Conservation (phyloP, 2,113 vertebrate species). For the Varanus komodoensis region DNA sequence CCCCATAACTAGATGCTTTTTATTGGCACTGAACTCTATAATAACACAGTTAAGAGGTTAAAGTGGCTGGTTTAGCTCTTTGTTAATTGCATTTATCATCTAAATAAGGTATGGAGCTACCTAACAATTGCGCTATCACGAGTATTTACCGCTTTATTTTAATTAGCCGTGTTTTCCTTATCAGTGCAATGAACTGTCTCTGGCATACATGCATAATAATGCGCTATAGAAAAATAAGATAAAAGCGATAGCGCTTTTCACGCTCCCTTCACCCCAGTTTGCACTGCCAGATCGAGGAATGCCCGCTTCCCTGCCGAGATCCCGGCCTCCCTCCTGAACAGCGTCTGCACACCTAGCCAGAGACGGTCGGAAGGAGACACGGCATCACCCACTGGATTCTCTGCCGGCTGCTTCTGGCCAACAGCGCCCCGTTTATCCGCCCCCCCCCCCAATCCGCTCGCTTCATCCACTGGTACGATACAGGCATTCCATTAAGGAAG, state of each 20-base stretch:
- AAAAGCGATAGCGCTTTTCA: conserved; percentile 53
- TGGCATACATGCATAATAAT: conserved; percentile 61
- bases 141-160: conserved; percentile 77
- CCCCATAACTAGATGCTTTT: conserved; percentile 38
- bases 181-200: conserved; percentile 65
- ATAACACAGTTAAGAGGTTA: conserved; percentile 65
- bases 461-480: conserved; percentile 15
- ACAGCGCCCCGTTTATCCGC: not conserved
- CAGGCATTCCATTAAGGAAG: conserved; percentile 39
- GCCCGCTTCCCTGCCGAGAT: conserved; percentile 31
- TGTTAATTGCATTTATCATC: conserved; percentile 70
- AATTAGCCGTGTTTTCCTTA: conserved; percentile 75
- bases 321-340: conserved; percentile 46
- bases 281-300: conserved; percentile 43
- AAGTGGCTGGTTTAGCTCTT: conserved; percentile 55
- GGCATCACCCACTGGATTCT: conserved; percentile 23
- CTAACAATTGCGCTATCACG: conserved; percentile 65
- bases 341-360: not conserved
- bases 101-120: conserved; percentile 68
- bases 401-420: conserved; percentile 43
- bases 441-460: too few species aligned
- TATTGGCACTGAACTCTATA: conserved; percentile 60
- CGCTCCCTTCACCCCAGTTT: conserved; percentile 50
- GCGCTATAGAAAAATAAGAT: conserved; percentile 62
- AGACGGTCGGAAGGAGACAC: not conserved